Conservation (phyloP, 2,797 vertebrate genomes). For the Gallinago nigripennis region DNA sequence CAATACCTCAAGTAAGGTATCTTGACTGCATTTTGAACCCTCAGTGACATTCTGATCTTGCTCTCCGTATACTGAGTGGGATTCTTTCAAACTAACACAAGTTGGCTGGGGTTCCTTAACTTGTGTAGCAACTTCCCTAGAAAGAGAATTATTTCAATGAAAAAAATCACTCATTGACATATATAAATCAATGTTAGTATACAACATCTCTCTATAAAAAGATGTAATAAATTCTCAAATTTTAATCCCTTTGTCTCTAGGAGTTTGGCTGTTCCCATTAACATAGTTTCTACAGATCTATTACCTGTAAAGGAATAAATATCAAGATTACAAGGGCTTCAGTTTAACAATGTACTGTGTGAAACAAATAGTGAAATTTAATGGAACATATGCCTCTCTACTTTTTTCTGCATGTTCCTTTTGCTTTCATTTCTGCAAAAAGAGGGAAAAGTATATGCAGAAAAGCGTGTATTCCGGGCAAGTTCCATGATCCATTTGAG, state of each 20-base stretch:
- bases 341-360: not conserved
- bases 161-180: not conserved
- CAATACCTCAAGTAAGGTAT: not conserved
- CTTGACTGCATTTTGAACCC: not conserved
- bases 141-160: not conserved
- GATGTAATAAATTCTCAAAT: not conserved
- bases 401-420: not conserved
- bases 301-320: not conserved
- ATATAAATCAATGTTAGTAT: not conserved
- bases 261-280: not conserved
- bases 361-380: not conserved
- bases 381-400: not conserved
- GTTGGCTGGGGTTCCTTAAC: slow-evolving; percentile 76
- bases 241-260: not conserved
- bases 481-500: not conserved
- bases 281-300: not conserved
- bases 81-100: slow-evolving; percentile 68
- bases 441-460: not conserved
- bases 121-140: slow-evolving; percentile 47
- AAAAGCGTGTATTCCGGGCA: not conserved
- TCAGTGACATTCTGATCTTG: not conserved
- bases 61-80: not conserved
- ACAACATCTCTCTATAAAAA: accelerated
- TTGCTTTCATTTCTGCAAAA: not conserved
- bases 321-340: not conserved